Evolutionary conservation across 2,888 invertebrate species (phyloP), one percentile per base, ranked within the genome.

Genomic region (Vesta saturnalis): DNA sequence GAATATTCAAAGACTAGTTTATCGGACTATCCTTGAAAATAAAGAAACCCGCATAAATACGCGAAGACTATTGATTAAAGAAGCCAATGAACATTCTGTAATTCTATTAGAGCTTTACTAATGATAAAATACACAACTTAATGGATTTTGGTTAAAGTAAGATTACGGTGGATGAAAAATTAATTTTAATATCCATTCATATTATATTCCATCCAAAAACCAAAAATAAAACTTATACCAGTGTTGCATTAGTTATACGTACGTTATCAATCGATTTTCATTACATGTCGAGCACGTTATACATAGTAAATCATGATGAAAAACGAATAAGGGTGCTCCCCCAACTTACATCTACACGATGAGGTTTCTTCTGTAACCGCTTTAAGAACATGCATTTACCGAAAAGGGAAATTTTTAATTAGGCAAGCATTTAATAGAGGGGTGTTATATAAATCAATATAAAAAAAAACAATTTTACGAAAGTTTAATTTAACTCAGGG

Each of bases 251-350:
- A 39, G 39, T 6, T 23, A 23, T 23, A 23, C n/a, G n/a, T 39
- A 39, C 39, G n/a, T 39, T 39, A 39, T n/a, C 39, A 39, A 39
- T 39, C 39, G 39, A 39, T 39, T 39, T n/a, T n/a, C 39, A 39
- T 39, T 39, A 39, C n/a, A 39, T 39, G 39, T 39, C n/a, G 39
- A n/a, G 39, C 39, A n/a, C 39, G 39, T 39, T 39, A 39, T 39
- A 39, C 39, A 39, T 39, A 39, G 12, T 39, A 39, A 39, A 39
- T 39, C 39, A 39, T 39, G 39, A 39, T 39, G 39, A 39, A 39
- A 39, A 39, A 39, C 39, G 39, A 39, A 39, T 39, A 39, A 39
- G 39, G 39, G 39, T 39, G 39, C 39, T n/a, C 8, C 39, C 39
- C 39, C 8, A 39, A 39, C 39, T 39, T 39, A 10, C 39, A 39